Percentiles rank a stretch among this genome's conserved stretches.
Conservation (phyloP, 2,888 invertebrate species). For the Melitaea athalia region DNA sequence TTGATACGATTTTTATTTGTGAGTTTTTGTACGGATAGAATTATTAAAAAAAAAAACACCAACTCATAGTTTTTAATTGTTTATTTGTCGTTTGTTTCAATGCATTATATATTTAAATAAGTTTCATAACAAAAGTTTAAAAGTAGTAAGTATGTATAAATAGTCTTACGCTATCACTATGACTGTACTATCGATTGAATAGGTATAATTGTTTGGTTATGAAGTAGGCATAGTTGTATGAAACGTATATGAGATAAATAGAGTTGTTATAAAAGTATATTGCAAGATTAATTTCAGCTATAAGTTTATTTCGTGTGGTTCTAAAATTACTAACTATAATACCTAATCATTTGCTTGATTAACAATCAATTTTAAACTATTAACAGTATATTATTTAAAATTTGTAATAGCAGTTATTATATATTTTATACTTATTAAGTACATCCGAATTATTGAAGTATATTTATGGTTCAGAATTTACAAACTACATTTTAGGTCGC, state of each 20-base stretch:
- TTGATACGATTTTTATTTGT: not conserved
- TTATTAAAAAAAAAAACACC: constrained; percentile 41
- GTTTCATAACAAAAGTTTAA: constrained; percentile 79
- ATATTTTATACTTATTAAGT: not conserved
- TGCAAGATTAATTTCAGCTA: constrained; percentile 58
- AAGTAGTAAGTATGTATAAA: constrained; percentile 73
- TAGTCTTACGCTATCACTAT: constrained; percentile 76
- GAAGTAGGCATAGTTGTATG: constrained; percentile 54
- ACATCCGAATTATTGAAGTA: not conserved
- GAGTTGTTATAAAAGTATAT: constrained; percentile 49
- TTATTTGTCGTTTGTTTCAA: constrained; percentile 80
- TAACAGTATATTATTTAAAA: not conserved
- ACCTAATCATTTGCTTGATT: constrained; percentile 23
- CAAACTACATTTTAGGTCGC: not conserved
- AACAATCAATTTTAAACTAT: not conserved
- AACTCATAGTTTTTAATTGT: constrained; percentile 59
- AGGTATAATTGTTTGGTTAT: constrained; percentile 61
- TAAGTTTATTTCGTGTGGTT: constrained; percentile 48
- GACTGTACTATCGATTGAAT: constrained; percentile 69
- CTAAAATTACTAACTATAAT: constrained; percentile 47
- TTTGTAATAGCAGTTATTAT: not conserved
- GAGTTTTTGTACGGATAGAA: constrained; percentile 22
- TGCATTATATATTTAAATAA: constrained; percentile 80
- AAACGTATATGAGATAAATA: constrained; percentile 47
- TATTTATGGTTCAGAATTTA: not conserved